Conservation (phyloP, 2,888 invertebrate species). For the Eristalis intricaria region DNA sequence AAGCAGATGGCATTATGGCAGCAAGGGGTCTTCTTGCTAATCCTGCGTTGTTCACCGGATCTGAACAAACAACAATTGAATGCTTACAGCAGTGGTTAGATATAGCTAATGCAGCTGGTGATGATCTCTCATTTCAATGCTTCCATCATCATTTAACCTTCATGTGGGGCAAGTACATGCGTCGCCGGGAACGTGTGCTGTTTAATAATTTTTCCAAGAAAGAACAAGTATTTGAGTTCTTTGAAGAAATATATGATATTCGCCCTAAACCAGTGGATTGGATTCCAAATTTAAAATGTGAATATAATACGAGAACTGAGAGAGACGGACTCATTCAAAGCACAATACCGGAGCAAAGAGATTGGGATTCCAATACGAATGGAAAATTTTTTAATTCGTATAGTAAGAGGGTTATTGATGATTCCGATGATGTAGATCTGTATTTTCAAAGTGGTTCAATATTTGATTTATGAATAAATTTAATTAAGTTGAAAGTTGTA, state of each 20-base stretch:
- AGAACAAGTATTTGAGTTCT: slow-evolving; percentile 87
- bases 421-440: slow-evolving; percentile 46
- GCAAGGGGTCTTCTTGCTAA: slow-evolving; percentile 95
- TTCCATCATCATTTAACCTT: slow-evolving; percentile 98
- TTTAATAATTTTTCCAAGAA: slow-evolving; percentile 90
- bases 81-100: slow-evolving; percentile 93
- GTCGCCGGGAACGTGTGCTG: slow-evolving; percentile 86
- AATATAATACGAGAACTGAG: slow-evolving; percentile 40
- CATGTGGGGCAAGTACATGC: slow-evolving; percentile 93
- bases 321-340: not conserved
- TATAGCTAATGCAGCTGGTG: slow-evolving; percentile 84
- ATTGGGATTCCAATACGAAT: slow-evolving; percentile 73
- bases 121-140: slow-evolving; percentile 88
- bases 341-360: not conserved
- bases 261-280: slow-evolving; percentile 75
- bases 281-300: slow-evolving; percentile 73
- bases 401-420: slow-evolving; percentile 62
- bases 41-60: slow-evolving; percentile 93
- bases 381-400: slow-evolving; percentile 78
- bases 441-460: slow-evolving; percentile 55
- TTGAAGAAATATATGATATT: slow-evolving; percentile 84
- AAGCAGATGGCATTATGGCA: slow-evolving; percentile 93
- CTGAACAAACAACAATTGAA: slow-evolving; percentile 85
- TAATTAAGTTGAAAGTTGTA: not conserved
- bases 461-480: slow-evolving; percentile 46